These are phyloP conservation scores for Oreochromis grahami DNA, from an alignment of 2,797 vertebrate species.

Conservation along the genomic window DNA sequence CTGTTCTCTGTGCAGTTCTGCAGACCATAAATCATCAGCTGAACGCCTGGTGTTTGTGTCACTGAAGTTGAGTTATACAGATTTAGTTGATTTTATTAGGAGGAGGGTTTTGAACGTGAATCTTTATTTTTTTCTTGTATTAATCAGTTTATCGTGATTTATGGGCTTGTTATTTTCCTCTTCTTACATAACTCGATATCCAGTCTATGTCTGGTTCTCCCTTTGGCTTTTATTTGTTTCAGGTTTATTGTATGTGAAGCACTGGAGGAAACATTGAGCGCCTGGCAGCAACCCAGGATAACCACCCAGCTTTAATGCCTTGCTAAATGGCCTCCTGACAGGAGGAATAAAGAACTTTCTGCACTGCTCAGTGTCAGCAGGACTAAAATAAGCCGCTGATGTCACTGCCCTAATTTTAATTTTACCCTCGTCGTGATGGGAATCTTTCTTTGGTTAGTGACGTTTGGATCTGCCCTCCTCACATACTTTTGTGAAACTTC, in stretches of 20 bases:
- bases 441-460: background rate
- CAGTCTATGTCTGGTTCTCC: background rate
- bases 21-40: background rate
- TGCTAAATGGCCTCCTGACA: background rate
- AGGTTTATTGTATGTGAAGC: slow-evolving; percentile 27
- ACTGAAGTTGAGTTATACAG: background rate
- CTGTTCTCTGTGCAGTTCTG: rapidly evolving
- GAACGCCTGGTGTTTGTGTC: background rate
- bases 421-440: background rate
- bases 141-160: background rate
- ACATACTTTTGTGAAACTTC: background rate
- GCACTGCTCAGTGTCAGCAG: background rate
- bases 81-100: background rate
- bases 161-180: background rate
- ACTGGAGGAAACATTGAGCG: slow-evolving; percentile 13
- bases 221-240: slow-evolving; percentile 7
- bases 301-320: background rate
- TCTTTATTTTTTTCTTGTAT: background rate
- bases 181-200: background rate
- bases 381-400: background rate
- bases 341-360: background rate
- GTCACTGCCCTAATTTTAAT: background rate
- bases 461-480: background rate
- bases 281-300: slow-evolving; percentile 22
- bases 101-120: background rate